phyloP scores from a whole-genome alignment of 2,888 invertebrate species.

The Cantharis nigra region DNA sequence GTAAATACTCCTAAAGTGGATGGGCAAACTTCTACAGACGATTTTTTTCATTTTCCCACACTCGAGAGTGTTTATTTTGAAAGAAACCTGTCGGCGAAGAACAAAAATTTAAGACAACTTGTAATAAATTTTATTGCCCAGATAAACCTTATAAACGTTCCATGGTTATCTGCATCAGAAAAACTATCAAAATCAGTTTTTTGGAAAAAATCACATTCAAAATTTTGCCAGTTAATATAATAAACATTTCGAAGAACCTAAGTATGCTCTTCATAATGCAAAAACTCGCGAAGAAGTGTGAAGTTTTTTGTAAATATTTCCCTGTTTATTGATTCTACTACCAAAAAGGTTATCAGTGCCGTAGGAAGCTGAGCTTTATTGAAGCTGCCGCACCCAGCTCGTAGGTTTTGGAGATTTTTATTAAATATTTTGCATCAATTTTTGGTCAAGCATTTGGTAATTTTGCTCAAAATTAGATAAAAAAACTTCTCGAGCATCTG shows the following conservation, averaged over 20 bases:
- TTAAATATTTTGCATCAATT: too few species aligned
- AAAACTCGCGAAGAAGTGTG: not conserved
- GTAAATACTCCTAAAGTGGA: not conserved
- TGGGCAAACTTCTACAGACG: not conserved
- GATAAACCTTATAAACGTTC: not conserved
- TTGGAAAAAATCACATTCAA: not conserved
- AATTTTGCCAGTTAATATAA: too few species aligned
- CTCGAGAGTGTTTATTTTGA: not conserved
- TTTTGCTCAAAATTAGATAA: too few species aligned
- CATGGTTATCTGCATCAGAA: not conserved
- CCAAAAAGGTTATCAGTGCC: too few species aligned
- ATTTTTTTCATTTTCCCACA: not conserved
- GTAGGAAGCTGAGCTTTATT: too few species aligned
- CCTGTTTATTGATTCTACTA: not conserved
- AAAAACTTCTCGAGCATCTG: too few species aligned
- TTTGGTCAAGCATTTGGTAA: too few species aligned
- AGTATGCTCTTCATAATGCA: not conserved
- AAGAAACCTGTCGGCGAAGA: not conserved
- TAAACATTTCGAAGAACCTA: too few species aligned
- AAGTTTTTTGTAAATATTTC: not conserved
- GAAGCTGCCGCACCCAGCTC: too few species aligned
- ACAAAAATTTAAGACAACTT: not conserved
- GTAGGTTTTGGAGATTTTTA: too few species aligned
- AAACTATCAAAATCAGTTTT: not conserved
- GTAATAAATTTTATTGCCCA: not conserved